These are phyloP conservation scores for Exaiptasia diaphana DNA, from an alignment of 64 coral and sea anemone species.

Conservation along the genomic window DNA sequence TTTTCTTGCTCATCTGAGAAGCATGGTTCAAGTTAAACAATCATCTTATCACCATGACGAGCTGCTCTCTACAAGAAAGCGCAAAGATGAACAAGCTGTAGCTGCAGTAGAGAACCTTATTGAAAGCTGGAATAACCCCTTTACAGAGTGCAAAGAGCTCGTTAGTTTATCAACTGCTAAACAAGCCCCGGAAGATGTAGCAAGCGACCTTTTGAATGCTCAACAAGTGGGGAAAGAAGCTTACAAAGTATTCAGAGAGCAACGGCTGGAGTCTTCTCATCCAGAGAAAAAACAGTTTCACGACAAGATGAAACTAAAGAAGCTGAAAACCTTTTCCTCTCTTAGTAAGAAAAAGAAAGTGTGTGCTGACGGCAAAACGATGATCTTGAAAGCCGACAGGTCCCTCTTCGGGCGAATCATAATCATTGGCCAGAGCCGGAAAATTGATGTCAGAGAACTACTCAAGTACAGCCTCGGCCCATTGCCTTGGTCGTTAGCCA, in stretches of 20 bases:
- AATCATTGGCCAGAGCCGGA: conserved; percentile 42
- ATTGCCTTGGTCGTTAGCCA: conserved; percentile 47
- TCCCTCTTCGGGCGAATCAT: conserved; percentile 50
- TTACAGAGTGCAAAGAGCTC: conserved; percentile 18
- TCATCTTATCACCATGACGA: conserved; percentile 21
- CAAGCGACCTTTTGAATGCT: conserved; percentile 2
- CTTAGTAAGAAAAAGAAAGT: conserved; percentile 35
- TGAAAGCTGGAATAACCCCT: conserved; percentile 40
- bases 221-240: background rate
- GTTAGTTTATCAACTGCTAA: background rate
- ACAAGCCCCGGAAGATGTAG: conserved; percentile 25
- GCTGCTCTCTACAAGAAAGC: conserved; percentile 6
- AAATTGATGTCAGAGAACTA: conserved; percentile 44
- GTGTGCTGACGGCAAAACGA: background rate
- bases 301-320: conserved; percentile 25
- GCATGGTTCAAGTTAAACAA: conserved; percentile 5
- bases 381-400: conserved; percentile 58
- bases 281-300: conserved; percentile 14
- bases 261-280: background rate
- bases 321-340: conserved; percentile 52
- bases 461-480: conserved; percentile 59
- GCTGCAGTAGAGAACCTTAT: conserved; percentile 38
- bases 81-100: conserved; percentile 45
- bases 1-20: conserved; percentile 31
- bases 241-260: conserved; percentile 14